These are phyloP conservation scores for Eulimnadia texana DNA, from an alignment of 1,140 invertebrate species.

Conservation along the genomic window DNA sequence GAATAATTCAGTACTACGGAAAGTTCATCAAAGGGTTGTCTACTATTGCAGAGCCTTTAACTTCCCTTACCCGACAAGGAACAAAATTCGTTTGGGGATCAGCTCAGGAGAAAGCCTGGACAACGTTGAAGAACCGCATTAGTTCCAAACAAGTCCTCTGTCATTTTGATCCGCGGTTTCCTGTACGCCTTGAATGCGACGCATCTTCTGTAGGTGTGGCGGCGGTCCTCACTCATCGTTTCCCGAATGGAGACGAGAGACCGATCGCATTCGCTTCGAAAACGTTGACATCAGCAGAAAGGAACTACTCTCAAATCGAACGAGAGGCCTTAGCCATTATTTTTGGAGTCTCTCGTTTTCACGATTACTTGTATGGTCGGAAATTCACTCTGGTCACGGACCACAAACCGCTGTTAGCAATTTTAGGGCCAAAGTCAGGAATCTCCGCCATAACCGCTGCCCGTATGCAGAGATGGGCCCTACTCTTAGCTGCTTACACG, in stretches of 20 bases:
- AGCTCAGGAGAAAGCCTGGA: too few species aligned
- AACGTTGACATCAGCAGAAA: slow-evolving; percentile 28
- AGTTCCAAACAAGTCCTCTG: background rate
- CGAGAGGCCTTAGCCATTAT: slow-evolving; percentile 37
- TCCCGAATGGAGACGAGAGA: too few species aligned
- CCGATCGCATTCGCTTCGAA: too few species aligned
- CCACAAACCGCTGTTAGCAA: slow-evolving; percentile 31
- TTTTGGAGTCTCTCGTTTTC: slow-evolving; percentile 36
- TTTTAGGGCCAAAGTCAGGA: slow-evolving; percentile 28
- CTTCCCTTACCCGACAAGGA: slow-evolving; percentile 22
- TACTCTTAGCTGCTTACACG: too few species aligned
- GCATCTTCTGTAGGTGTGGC: too few species aligned
- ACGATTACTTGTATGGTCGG: too few species aligned
- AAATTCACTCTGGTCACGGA: slow-evolving; percentile 32
- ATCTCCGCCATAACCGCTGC: too few species aligned
- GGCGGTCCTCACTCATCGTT: too few species aligned
- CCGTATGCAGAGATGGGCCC: too few species aligned
- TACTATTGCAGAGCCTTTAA: slow-evolving; percentile 27
- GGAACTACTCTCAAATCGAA: slow-evolving; percentile 35
- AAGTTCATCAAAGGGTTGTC: slow-evolving; percentile 30
- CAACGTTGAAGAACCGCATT: background rate
- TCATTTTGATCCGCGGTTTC: background rate
- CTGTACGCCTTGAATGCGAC: background rate
- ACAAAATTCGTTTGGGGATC: background rate
- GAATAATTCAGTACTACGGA: too few species aligned